Base-by-base conservation (phyloP, 2,888 invertebrate genomes). In the Strigamia crassipes region DNA sequence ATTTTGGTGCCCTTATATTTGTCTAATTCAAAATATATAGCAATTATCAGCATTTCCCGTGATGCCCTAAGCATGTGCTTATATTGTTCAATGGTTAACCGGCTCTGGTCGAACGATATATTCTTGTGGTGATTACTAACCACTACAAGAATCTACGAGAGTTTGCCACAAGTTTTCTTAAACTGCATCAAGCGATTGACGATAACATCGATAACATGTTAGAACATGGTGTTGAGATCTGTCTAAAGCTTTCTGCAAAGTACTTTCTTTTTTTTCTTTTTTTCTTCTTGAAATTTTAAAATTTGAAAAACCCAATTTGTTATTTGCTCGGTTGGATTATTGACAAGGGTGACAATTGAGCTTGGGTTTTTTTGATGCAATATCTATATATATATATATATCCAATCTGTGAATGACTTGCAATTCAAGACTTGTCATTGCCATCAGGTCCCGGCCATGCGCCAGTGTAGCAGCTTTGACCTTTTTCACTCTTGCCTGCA, bases 381-480 rank as follows among this genome's bases (percentile, higher is more conserved):
- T 42, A 42, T 42, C 13, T 42, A 15, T 51, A 51, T 66, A 27
- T 66, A 66, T 42, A 15, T 51, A 51, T 66, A 27, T 66, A 66
- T 66, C 66, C 66, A 66, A 66, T 66, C 66, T 66, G 66, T 66
- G 66, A 66, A 66, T 66, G 66, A 66, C 66, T 66, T 66, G 66
- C 66, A 66, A 66, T 66, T 66, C 66, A 66, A 66, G 66, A 66
- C 66, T 66, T 66, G 66, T 66, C 66, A 66, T 66, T 66, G 66
- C 23, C 66, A 66, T 66, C 66, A 66, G 66, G 66, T 66, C 23
- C 66, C 66, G 27, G 66, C 66, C 66, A 66, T 66, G 66, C 66
- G 66, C 66, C 66, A 23, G 34, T 66, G 66, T 66, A 66, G 66
- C 66, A 66, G 66, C 66, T 66, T 66, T 66, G 66, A 66, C 66